These are phyloP conservation scores for Tauraco hartlaubi DNA, from an alignment of 2,797 vertebrate species.

Conservation along the genomic window DNA sequence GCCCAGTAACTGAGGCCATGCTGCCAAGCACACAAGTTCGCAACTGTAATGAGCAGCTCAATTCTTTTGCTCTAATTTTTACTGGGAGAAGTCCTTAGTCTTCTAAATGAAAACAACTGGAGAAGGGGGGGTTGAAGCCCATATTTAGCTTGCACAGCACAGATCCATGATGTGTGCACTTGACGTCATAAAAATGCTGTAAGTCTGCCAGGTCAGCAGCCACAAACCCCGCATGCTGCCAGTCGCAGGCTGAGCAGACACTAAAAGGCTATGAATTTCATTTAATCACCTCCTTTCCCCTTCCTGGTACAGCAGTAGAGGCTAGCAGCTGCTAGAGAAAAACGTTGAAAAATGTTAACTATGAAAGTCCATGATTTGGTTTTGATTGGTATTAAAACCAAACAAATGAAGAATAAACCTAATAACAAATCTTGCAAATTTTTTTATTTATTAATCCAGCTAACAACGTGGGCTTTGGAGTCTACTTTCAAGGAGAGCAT, in stretches of 20 bases:
- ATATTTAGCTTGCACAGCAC: neutral
- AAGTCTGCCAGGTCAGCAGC: constrained; percentile 45
- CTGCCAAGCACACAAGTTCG: neutral
- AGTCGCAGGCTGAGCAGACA: neutral
- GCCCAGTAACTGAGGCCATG: neutral
- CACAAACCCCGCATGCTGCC: constrained; percentile 38
- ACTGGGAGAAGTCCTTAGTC: neutral
- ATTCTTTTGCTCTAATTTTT: neutral
- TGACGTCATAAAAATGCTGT: constrained; percentile 25
- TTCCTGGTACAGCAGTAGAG: neutral
- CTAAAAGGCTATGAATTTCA: constrained; percentile 43
- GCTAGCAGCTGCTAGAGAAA: neutral
- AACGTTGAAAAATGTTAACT: neutral
- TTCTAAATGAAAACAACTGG: neutral
- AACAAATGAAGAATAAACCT: neutral
- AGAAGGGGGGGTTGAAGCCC: neutral
- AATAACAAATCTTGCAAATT: neutral
- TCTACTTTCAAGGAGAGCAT: neutral
- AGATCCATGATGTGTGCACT: neutral
- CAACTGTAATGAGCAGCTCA: neutral
- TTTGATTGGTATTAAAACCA: neutral
- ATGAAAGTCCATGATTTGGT: neutral
- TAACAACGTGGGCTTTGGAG: neutral
- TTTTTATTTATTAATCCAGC: neutral
- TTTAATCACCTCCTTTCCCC: constrained; percentile 8